These are phyloP conservation scores for Macrophya annulata DNA, from an alignment of 2,888 invertebrate genomes.

Conservation along the genomic window DNA sequence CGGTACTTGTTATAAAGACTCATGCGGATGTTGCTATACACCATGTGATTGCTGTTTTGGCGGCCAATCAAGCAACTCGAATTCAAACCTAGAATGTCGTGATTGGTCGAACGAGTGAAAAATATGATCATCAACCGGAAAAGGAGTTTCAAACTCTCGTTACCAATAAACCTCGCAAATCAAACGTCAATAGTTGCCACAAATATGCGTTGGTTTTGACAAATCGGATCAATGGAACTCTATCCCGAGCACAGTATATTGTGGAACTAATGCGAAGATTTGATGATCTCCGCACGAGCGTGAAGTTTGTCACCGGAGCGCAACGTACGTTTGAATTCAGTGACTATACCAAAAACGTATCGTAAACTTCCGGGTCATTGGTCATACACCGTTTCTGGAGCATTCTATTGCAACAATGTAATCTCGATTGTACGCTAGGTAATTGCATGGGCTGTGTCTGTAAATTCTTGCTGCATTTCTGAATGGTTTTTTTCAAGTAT, in stretches of 20 bases:
- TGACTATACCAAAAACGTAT: too few relatives aligned
- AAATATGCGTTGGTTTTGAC: background rate
- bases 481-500: too few relatives aligned
- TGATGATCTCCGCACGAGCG: too few relatives aligned
- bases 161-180: background rate
- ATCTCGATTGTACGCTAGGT: too few relatives aligned
- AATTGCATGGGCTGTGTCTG: too few relatives aligned
- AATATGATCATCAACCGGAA: slow-evolving; percentile 3
- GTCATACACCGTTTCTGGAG: too few relatives aligned
- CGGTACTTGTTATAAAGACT: background rate
- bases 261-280: too few relatives aligned
- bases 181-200: background rate
- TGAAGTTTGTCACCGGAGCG: too few relatives aligned
- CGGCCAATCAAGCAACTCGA: background rate
- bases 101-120: background rate
- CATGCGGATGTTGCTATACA: background rate
- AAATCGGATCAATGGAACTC: background rate
- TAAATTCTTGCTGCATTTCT: too few relatives aligned
- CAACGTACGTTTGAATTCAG: background rate
- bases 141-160: background rate
- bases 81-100: background rate
- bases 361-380: too few relatives aligned
- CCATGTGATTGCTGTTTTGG: background rate
- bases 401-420: too few relatives aligned
- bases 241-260: background rate